These are phyloP conservation scores for Bombus impatiens DNA, from an alignment of 1,140 invertebrate genomes.

Conservation along the genomic window DNA sequence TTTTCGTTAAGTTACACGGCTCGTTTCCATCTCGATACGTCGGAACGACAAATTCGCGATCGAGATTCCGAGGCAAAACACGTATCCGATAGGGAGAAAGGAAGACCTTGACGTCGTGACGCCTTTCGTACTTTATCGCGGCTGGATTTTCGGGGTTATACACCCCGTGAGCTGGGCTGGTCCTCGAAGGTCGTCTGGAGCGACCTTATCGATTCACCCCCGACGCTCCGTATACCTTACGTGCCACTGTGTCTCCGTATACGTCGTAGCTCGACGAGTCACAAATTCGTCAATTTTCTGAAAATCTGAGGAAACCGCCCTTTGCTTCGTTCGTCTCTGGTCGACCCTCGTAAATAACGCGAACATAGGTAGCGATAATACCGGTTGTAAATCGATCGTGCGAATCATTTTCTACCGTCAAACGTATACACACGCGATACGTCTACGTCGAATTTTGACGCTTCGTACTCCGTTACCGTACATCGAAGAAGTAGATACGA, in stretches of 20 bases:
- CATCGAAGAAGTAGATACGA: no score
- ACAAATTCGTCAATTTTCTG: neutral
- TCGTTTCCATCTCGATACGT: neutral
- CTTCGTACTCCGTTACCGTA: fast-evolving
- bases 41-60: neutral
- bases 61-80: neutral
- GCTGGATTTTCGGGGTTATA: conserved; percentile 70
- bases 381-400: neutral
- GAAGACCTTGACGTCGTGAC: conserved; percentile 38
- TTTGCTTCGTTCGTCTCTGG: fast-evolving
- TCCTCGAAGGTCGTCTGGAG: conserved; percentile 79
- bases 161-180: conserved; percentile 50
- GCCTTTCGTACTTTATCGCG: conserved; percentile 59
- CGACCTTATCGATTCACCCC: conserved; percentile 76
- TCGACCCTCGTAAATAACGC: neutral
- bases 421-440: fast-evolving
- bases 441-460: neutral
- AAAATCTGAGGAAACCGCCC: neutral
- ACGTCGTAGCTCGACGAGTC: neutral
- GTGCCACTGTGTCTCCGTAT: conserved; percentile 43
- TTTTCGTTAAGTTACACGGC: no score
- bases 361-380: no score
- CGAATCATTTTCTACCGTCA: fast-evolving
- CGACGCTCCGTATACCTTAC: conserved; percentile 12
- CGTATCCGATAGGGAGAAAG: neutral